A percentile compares a stretch with the other conserved stretches of the same genome.
Evolutionary conservation across 2,113 vertebrate genomes (phyloP).

Genomic region (Ifrita kowaldi): DNA sequence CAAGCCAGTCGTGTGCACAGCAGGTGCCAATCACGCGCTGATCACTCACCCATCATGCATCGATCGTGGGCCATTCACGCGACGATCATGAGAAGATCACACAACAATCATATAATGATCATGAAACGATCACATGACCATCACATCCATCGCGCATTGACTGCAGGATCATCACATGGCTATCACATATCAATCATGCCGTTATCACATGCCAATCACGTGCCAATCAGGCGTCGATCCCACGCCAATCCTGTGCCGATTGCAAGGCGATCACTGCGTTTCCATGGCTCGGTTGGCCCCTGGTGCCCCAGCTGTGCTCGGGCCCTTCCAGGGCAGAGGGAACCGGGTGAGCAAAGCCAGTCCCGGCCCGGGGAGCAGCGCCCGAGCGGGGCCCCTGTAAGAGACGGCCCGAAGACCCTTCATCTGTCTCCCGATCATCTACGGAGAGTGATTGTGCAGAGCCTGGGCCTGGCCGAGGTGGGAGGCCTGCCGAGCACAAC

Average conservation of each 20-base stretch:
- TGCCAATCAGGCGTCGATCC: background rate
- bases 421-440: too few relatives aligned
- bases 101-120: rapidly evolving
- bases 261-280: rapidly evolving
- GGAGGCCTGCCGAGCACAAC: too few relatives aligned
- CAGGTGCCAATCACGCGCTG: rapidly evolving
- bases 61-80: rapidly evolving
- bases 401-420: too few relatives aligned
- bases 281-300: rapidly evolving
- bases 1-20: rapidly evolving
- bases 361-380: background rate
- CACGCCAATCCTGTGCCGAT: background rate
- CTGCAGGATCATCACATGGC: rapidly evolving
- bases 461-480: too few relatives aligned
- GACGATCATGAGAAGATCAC: too few relatives aligned
- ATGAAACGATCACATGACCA: rapidly evolving
- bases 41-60: rapidly evolving
- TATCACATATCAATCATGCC: too few relatives aligned
- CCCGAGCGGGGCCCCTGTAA: background rate
- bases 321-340: background rate
- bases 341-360: background rate
- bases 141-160: rapidly evolving
- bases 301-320: too few relatives aligned
- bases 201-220: rapidly evolving
- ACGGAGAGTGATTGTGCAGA: too few relatives aligned